Evolutionary conservation across 2,113 vertebrate species (phyloP).

Genomic region (Neopipo cinnamomea): DNA sequence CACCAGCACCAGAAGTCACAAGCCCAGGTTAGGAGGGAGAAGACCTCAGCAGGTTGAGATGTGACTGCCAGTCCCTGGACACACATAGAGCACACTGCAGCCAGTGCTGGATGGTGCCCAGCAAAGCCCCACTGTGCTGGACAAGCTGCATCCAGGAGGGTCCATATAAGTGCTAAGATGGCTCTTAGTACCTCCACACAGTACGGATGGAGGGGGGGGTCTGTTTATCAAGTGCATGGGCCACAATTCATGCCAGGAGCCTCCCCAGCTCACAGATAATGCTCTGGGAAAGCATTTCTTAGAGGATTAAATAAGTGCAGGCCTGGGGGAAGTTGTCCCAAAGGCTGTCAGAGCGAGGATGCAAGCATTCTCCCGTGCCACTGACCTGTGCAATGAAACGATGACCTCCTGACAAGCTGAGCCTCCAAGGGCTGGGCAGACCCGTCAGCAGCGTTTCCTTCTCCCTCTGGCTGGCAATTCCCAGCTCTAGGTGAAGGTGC

Average conservation of each 20-base stretch:
- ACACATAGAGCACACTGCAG: neutral
- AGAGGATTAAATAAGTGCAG: neutral
- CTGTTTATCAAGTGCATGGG: neutral
- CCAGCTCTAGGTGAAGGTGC: fast-evolving
- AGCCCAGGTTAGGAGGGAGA: neutral
- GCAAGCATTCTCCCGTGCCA: neutral
- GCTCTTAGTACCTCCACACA: neutral
- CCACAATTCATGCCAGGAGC: neutral
- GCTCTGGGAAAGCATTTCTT: neutral
- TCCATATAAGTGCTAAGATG: neutral
- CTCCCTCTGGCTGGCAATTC: neutral
- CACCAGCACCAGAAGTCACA: fast-evolving
- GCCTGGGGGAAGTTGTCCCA: fast-evolving
- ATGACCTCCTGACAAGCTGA: neutral
- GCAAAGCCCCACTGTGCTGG: neutral
- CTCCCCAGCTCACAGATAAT: neutral
- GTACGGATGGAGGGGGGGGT: fast-evolving
- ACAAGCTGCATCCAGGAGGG: neutral
- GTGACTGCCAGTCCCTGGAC: neutral
- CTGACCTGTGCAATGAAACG: neutral
- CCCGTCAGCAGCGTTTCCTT: neutral
- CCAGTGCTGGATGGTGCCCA: neutral
- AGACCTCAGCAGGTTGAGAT: neutral
- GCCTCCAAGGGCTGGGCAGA: neutral
- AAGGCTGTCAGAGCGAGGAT: fast-evolving